phyloP scores from a whole-genome alignment of 2,888 invertebrate genomes.

The Cerceris ruficornis region DNA sequence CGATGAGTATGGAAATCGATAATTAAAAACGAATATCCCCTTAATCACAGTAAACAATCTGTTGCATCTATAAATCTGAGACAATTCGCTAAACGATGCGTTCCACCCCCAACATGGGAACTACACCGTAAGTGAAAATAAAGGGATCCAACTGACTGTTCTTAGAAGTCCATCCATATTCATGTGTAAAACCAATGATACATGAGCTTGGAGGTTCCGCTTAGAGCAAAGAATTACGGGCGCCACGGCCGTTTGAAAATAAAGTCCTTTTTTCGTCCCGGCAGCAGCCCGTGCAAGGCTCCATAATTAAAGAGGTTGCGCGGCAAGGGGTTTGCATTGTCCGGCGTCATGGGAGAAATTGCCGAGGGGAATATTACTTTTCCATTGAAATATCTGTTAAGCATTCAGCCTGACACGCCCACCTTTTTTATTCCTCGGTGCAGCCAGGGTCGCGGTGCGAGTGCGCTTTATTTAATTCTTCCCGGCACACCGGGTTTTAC shows the following conservation, averaged over 20 bases:
- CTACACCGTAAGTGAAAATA: too few species aligned
- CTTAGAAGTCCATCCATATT: not conserved
- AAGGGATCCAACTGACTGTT: too few species aligned
- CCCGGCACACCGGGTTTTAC: conserved; percentile 49
- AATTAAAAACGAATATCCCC: too few species aligned
- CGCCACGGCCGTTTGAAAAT: conserved; percentile 25
- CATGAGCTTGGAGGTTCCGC: conserved; percentile 4
- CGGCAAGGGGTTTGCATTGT: conserved; percentile 47
- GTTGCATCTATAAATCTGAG: too few species aligned
- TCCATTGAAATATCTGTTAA: conserved; percentile 65
- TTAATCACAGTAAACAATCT: too few species aligned
- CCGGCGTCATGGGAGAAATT: conserved; percentile 41
- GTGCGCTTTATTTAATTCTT: conserved; percentile 65
- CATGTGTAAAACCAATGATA: conserved; percentile 13
- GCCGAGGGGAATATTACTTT: conserved; percentile 60
- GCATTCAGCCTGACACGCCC: conserved; percentile 57
- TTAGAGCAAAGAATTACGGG: conserved; percentile 31
- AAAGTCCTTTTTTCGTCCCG: conserved; percentile 36
- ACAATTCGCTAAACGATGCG: too few species aligned
- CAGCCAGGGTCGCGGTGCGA: conserved; percentile 25
- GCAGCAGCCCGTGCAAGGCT: conserved; percentile 26
- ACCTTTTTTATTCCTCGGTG: conserved; percentile 38
- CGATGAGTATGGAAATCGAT: too few species aligned
- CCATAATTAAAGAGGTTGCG: conserved; percentile 55
- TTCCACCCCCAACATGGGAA: too few species aligned